Base-by-base conservation (phyloP, 2,113 vertebrate genomes). In the Planiliza haematocheilus region DNA sequence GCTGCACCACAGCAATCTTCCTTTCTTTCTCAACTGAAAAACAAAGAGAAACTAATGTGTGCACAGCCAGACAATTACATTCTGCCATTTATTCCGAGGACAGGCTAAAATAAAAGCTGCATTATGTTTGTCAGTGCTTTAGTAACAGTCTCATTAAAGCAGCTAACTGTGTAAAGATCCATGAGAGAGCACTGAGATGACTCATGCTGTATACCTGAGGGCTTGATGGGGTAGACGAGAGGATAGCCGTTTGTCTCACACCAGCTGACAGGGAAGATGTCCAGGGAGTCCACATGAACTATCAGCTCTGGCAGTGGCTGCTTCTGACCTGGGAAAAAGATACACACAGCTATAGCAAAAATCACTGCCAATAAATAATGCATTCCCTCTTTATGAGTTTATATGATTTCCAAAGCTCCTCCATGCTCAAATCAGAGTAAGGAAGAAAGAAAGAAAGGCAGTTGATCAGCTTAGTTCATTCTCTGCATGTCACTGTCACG, bases 171-270 rank as follows among this genome's bases (percentile, higher is more conserved):
- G 42, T 61, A 34, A 41, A 48, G 36, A 55, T 53, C 24, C 18
- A 24, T 13, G 9, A 8, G 55, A 18, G 52, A 43, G 30, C 16
- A 30, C 34, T 11, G 7, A 36, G 59, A 55, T 45, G 69, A 43
- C 36, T 70, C 13, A 50, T 39, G 65, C 2, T 30, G 56, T 30
- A 4, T 95, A 97, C 97, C 95, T 93, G 93, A 88, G 82, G 95
- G 94, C 91, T 96, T 96, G 77, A 94, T 93, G 91, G 97, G 97
- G 88, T 95, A 87, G 68, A 94, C 93, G 8, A 99, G 96, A 10
- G 96, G 94, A 80, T 97, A 97, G 61, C 98, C 98, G n/a, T 98
- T 99, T 8, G 96, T 97, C 81, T 99, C 98, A 93, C 97, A 99
- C 98, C 98, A 99, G 82, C 97, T 97, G 88, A 97, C 93, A 52